These are phyloP conservation scores for Acomys russatus DNA, from an alignment of 2,797 vertebrate species.

Conservation along the genomic window DNA sequence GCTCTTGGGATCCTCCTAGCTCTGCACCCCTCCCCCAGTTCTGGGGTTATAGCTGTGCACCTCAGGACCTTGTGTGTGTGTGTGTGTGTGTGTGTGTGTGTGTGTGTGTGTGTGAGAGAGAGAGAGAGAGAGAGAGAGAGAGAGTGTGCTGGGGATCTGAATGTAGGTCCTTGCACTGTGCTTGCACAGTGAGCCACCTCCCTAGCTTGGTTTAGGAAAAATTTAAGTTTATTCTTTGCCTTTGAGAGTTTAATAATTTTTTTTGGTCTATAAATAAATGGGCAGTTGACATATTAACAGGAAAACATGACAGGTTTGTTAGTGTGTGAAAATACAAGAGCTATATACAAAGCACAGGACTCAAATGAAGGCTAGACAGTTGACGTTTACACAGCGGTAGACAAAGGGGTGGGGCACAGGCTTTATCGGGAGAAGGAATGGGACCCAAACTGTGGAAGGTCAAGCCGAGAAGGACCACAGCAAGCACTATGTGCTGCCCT, in stretches of 20 bases:
- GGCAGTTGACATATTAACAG: background rate
- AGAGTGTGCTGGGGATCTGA: background rate
- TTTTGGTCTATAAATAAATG: conserved; percentile 1
- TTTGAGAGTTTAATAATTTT: background rate
- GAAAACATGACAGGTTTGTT: conserved; percentile 25
- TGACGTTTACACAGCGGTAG: background rate
- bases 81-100: too few species aligned
- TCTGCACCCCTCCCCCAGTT: background rate
- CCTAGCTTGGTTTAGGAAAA: background rate
- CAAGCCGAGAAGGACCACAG: background rate
- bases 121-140: too few species aligned
- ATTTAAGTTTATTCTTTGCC: background rate
- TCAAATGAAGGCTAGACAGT: background rate
- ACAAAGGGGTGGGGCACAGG: background rate
- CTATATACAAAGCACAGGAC: background rate
- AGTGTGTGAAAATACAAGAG: background rate
- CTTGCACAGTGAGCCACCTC: background rate
- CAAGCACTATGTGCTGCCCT: background rate
- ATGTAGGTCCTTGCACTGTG: too few species aligned
- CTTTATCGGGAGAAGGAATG: background rate
- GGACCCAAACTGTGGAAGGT: background rate
- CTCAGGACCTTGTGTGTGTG: too few species aligned
- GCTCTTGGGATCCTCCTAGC: too few species aligned
- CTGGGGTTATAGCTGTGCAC: too few species aligned
- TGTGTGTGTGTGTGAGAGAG: too few species aligned